Evolutionary conservation across 64 coral and sea anemone species (phyloP).

Genomic region (Pocillopora damicornis): DNA sequence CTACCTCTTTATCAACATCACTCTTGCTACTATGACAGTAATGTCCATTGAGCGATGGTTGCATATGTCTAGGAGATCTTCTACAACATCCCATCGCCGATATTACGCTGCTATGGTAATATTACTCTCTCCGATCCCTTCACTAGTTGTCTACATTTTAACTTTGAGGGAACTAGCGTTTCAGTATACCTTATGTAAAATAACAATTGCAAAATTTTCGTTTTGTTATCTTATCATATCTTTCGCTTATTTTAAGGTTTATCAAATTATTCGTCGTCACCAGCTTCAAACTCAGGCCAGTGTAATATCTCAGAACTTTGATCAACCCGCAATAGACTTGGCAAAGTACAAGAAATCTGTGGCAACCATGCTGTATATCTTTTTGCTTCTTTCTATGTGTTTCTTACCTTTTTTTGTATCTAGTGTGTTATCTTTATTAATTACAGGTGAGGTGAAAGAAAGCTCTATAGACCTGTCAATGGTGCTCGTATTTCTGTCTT

Average conservation of each 20-base stretch:
- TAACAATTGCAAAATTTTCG: not conserved
- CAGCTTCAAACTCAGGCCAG: not conserved
- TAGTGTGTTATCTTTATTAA: not conserved
- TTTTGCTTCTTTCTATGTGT: not conserved
- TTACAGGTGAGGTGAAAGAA: too few relatives aligned
- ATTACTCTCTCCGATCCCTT: not conserved
- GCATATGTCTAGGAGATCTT: slow-evolving; percentile 7
- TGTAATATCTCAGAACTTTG: slow-evolving; percentile 1
- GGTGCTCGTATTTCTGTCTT: not conserved
- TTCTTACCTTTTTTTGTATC: not conserved
- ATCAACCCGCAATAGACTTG: not conserved
- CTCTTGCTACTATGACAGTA: not conserved
- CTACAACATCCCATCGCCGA: not conserved
- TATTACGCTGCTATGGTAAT: not conserved
- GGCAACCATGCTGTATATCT: not conserved
- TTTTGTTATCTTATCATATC: not conserved
- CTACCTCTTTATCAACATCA: not conserved
- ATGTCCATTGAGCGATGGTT: slow-evolving; percentile 17
- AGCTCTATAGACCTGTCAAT: not conserved
- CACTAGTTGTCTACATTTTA: not conserved
- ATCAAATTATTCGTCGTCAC: slow-evolving; percentile 3
- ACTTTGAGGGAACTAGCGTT: not conserved
- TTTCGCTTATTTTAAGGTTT: slow-evolving; percentile 11
- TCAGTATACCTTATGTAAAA: not conserved
- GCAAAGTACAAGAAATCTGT: slow-evolving; percentile 21